These are phyloP conservation scores for Gopherus flavomarginatus DNA, from an alignment of 2,113 vertebrate species.

Conservation along the genomic window DNA sequence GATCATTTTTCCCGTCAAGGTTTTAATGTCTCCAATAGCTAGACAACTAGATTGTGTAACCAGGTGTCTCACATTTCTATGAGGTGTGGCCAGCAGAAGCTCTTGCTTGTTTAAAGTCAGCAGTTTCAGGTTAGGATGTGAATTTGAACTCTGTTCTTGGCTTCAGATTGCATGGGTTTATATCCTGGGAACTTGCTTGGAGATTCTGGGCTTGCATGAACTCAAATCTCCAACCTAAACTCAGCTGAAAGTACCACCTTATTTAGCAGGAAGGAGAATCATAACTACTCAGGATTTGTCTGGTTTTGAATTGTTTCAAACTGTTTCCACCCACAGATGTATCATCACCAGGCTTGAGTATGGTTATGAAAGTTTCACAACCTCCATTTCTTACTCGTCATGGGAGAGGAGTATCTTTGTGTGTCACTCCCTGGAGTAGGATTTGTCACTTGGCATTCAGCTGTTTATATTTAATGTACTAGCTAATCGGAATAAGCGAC, in stretches of 20 bases:
- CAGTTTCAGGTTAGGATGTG: not conserved
- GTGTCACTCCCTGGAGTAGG: fast-evolving
- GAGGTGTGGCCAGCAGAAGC: not conserved
- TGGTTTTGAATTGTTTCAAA: not conserved
- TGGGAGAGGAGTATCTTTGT: not conserved
- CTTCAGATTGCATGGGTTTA: not conserved
- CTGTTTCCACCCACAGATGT: not conserved
- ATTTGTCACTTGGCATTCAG: not conserved
- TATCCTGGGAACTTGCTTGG: not conserved
- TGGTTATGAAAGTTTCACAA: not conserved
- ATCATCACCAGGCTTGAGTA: not conserved
- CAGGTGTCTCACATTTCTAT: not conserved
- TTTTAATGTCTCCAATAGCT: not conserved
- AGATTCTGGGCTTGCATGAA: not conserved
- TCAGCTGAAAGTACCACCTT: not conserved
- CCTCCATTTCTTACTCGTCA: not conserved
- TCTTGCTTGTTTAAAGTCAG: not conserved
- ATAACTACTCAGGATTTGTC: not conserved
- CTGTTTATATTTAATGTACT: not conserved
- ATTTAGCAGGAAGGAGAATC: not conserved
- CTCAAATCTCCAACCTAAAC: not conserved
- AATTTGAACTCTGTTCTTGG: not conserved
- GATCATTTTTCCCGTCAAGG: not conserved
- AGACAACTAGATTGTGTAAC: not conserved
- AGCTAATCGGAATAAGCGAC: not conserved